Base-by-base conservation (phyloP, 2,888 invertebrate genomes). In the Tetragnatha montana region DNA sequence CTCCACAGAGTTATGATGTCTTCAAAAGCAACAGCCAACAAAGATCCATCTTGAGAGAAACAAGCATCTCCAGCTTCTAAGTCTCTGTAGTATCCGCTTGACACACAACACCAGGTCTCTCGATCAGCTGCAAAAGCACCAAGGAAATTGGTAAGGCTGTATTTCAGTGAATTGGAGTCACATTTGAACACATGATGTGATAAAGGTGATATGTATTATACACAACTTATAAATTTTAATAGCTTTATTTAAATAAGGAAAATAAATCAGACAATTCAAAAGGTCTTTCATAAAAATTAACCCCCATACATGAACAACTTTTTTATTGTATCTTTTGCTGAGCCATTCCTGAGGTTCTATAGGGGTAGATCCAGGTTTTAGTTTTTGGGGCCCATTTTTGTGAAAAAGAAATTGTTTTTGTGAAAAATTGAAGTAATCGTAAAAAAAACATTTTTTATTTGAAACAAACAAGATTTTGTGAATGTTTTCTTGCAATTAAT, bases 1-100 rank as follows among this genome's bases (percentile, higher is more conserved):
- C 47, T 94, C 95, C 96, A 97, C 47, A 96, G 93, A 0, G 96
- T 97, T 76, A 96, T 93, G 10, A 95, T 94, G 35, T 95, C 94
- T 50, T 94, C 95, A 93, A 96, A 97, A 12, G 95, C 95, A 17
- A 96, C 95, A 7, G 95, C 96, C 73, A 97, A 92, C 47, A 97
- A 93, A 0, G 97, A 96, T n/a, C 96, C 96, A 93, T 97, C 97
- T 88, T 95, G 94, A 0, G 96, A 96, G 93, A 97, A 97, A 75
- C 95, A 95, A 3, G 95, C 94, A 71, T 95, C 94, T 22, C 94
- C 94, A 35, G 95, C 94, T 0, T 94, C 93, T 21, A 95, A 93
- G n/a, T 85, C 94, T 81, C 95, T 94, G 92, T 96, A 97, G 88
- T 94, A 95, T 0, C 95, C 95, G 35, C 95, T 94, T 50, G 95